Base-by-base conservation (phyloP, 2,888 invertebrate species). In the Cyclophora punctaria region DNA sequence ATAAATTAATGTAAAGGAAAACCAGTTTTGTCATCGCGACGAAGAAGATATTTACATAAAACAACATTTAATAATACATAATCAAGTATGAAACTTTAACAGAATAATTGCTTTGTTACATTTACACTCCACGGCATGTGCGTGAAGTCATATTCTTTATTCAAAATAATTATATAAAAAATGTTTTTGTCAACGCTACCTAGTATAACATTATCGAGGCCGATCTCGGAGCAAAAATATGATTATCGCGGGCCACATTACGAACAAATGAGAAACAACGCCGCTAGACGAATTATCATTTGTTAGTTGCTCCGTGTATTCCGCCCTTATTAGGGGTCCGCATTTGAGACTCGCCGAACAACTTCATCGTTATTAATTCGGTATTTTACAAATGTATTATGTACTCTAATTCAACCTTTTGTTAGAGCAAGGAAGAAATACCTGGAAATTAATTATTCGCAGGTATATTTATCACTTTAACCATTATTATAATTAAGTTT, bases 151-250 rank as follows among this genome's bases (percentile, higher is more conserved):
- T 41, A 20, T 41, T 37, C 7, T 34, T n/a, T 33, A 35, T 5
- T n/a, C 6, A 34, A 20, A 35, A 5, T 33, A 45, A n/a, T 41
- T 42, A 46, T n/a, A 40, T 2, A 5, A 35, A 3, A 5, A 4
- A 2, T 52, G 52, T 47, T 67, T 70, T 59, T 78, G 71, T 69
- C 48, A 51, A 54, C 78, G 49, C 40, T 80, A 68, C 75, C 49
- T 59, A 59, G 65, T 56, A 55, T 43, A 68, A 67, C 70, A 75
- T 76, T 79, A 79, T 80, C 74, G 80, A 73, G 78, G 79, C 72
- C 73, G 80, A 81, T 80, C 77, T 80, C 71, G 58, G 65, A 67
- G 76, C 73, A 81, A 80, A 82, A 82, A 82, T 81, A 82, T 81
- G 80, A 82, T 80, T 79, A 82, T 77, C 77, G 66, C 66, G 64